phyloP scores from a whole-genome alignment of 2,113 vertebrate genomes.

The Paramormyrops kingsleyae region DNA sequence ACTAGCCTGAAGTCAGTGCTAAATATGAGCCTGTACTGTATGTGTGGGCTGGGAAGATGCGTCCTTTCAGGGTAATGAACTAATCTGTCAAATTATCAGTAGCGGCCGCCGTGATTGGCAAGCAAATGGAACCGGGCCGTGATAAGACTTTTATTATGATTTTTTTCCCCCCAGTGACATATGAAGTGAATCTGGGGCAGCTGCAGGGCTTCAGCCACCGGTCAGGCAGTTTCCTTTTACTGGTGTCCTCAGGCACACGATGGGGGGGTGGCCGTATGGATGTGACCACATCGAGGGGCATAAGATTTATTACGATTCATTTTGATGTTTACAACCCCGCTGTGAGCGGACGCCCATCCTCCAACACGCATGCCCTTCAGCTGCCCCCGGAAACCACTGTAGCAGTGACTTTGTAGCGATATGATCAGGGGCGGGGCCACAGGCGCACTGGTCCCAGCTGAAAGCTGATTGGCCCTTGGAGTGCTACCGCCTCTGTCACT shows the following conservation, averaged over 20 bases:
- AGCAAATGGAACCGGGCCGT: background rate
- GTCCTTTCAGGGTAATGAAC: background rate
- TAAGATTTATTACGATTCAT: background rate
- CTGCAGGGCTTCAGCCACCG: background rate
- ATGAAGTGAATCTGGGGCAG: background rate
- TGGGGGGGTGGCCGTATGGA: background rate
- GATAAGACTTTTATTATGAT: background rate
- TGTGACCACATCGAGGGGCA: background rate
- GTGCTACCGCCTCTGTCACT: background rate
- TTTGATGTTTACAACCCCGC: background rate
- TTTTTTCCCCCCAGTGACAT: background rate
- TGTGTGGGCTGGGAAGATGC: background rate
- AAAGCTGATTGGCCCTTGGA: background rate
- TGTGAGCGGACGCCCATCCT: background rate
- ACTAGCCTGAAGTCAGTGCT: background rate
- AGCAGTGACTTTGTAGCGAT: background rate
- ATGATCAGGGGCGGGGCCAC: background rate
- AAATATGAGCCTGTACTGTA: background rate
- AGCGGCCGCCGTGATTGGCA: background rate
- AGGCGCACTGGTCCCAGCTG: background rate
- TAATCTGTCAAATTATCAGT: background rate
- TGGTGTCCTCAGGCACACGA: background rate
- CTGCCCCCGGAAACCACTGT: background rate
- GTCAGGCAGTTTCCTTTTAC: background rate
- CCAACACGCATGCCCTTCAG: background rate